phyloP scores from a whole-genome alignment of 2,113 vertebrate genomes.

The Chauna torquata region DNA sequence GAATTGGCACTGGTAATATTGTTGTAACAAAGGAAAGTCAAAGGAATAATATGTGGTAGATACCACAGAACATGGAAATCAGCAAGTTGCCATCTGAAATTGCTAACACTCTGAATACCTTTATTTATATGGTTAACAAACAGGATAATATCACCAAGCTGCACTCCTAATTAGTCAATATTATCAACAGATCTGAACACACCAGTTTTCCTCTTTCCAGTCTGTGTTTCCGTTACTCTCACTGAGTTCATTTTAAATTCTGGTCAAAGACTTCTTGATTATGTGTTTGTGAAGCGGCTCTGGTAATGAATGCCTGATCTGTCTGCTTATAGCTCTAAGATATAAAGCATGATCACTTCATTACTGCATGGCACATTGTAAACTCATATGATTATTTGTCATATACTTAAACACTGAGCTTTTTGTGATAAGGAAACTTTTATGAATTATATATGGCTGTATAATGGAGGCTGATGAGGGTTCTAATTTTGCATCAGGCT shows the following conservation, averaged over 20 bases:
- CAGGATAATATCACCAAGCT: not conserved
- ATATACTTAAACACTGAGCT: not conserved
- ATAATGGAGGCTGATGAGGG: not conserved
- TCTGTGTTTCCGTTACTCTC: not conserved
- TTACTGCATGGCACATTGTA: not conserved
- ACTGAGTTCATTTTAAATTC: not conserved
- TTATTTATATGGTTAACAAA: slow-evolving; percentile 5
- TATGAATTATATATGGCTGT: not conserved
- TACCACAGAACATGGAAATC: not conserved
- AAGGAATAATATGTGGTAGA: not conserved
- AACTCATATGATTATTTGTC: not conserved
- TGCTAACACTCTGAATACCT: not conserved
- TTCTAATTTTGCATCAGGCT: not conserved
- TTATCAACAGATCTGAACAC: not conserved
- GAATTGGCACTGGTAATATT: not conserved
- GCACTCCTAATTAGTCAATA: not conserved
- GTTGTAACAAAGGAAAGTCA: not conserved
- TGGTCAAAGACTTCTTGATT: not conserved
- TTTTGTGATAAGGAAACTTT: not conserved
- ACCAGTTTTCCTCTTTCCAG: not conserved
- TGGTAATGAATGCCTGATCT: not conserved
- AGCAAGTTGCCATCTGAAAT: not conserved
- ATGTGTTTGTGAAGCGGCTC: not conserved
- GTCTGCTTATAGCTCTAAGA: not conserved
- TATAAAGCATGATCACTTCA: not conserved